Base-by-base conservation (phyloP, 2,797 vertebrate species). In the Peromyscus eremicus region DNA sequence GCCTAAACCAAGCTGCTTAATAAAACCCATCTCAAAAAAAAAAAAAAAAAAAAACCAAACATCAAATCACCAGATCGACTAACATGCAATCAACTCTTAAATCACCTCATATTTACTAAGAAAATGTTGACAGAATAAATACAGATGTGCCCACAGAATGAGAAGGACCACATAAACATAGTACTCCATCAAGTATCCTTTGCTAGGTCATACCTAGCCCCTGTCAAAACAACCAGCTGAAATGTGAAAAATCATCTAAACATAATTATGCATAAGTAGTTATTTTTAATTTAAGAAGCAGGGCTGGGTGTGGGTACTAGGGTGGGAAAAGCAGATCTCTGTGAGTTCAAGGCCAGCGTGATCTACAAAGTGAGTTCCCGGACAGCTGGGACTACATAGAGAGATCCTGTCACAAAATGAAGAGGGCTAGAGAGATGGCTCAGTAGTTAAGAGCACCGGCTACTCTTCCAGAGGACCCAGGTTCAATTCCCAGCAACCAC, bases 111-210 rank as follows among this genome's bases (percentile, higher is more conserved):
- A 70, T 46, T 57, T 70, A 91, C 8, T 76, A 66, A 87, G 80
- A 84, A 93, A 87, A 94, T 76, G 52, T 34, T 94, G 90, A 96
- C 87, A 94, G 94, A 95, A 92, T 92, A 96, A 92, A 97, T 43
- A 89, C 16, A 21, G 27, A 21, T 29, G 7, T 55, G 73, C 93
- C 84, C 77, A 94, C 89, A 93, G 76, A 97, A 84, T 57, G 81
- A 92, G 87, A 32, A 92, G 89, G 27, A n/a, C 2, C 60, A 3
- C 17, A 13, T 80, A 52, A 89, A 83, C 73, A 79, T 34, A 80
- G 64, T 64, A 60, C 90, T 91, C 68, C 32, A 62, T 3, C 64
- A 57, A 75, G 32, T 23, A 16, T 68, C 34, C 62, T n/a, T 32
- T 6, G 49, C 11, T 10, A 82, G 29, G 70, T 73, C 70, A 6